Base-by-base conservation (phyloP, 2,113 vertebrate species). In the Coregonus clupeaformis region DNA sequence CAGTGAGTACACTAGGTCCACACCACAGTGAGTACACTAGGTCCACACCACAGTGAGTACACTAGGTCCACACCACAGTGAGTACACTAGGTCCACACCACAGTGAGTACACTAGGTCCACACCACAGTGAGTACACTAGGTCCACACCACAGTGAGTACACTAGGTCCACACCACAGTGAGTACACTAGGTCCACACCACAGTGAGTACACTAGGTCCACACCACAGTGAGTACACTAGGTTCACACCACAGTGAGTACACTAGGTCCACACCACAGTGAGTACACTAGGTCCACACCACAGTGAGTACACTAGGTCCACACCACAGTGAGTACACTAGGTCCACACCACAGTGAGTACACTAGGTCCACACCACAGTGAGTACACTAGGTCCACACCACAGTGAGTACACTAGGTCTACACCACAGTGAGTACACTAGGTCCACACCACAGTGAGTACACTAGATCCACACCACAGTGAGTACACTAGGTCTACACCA, bases 11-110 rank as follows among this genome's bases (percentile, higher is more conserved):
- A 32, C 5, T 32, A 6, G 32, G 5, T 6, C 5, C 1, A 1
- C 32, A 0, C 32, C 32, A 6, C 22, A 64, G 97, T 98, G 81
- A 93, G 97, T 91, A 14, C n/a, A n/a, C n/a, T n/a, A n/a, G n/a
- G n/a, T n/a, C n/a, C n/a, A n/a, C n/a, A n/a, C n/a, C n/a, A n/a
- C n/a, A n/a, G n/a, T n/a, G 60, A 30, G 18, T 18, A 13, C 4
- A 16, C 14, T 16, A 12, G 27, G 6, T 4, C 1, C 13, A 18
- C 63, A 6, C 62, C 22, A 64, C 22, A 64, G 62, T 32, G 1
- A 6, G 32, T 32, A 32, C 32, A 32, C 5, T 32, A 6, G 32
- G 5, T 6, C 5, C 1, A 1, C 32, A 0, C 32, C 32, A 6
- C 22, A 64, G 97, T 98, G 81, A 93, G 97, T 91, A 14, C n/a